Conservation (phyloP, 2,797 vertebrate species). For the Otolemur crassicaudatus region DNA sequence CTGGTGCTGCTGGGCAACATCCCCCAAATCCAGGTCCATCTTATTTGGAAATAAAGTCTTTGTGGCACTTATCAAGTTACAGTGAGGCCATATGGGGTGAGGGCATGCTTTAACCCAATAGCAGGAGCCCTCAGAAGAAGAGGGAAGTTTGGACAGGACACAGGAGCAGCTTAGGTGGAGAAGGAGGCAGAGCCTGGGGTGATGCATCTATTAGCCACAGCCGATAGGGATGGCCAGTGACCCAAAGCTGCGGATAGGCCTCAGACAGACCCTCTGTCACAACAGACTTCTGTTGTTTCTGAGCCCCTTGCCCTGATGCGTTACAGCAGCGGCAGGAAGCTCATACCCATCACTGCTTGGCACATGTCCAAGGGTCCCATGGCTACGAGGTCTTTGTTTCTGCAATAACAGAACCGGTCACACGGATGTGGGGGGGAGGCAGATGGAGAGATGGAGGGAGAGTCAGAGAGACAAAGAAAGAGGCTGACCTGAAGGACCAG, state of each 20-base stretch:
- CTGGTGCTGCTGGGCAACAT: not conserved
- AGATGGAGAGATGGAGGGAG: not conserved
- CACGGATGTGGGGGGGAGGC: not conserved
- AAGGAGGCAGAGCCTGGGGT: not conserved
- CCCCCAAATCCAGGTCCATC: not conserved
- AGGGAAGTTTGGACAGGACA: no score
- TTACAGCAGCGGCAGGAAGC: not conserved
- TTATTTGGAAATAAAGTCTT: not conserved
- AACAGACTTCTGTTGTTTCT: not conserved
- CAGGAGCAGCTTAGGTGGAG: accelerated
- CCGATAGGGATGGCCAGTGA: accelerated
- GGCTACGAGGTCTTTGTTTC: not conserved
- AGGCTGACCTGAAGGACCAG: accelerated
- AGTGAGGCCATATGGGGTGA: accelerated
- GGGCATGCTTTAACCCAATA: accelerated
- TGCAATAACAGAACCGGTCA: not conserved
- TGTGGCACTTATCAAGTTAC: no score
- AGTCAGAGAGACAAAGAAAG: not conserved
- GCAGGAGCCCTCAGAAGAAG: accelerated
- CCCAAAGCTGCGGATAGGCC: not conserved
- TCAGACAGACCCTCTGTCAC: no score
- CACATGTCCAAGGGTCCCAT: not conserved
- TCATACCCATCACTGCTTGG: accelerated
- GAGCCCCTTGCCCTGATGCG: not conserved
- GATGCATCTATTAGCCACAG: not conserved